These are phyloP conservation scores for Apostichopus leukothele DNA, from an alignment of 53 echinoderm and acorn worm species.

Conservation along the genomic window DNA sequence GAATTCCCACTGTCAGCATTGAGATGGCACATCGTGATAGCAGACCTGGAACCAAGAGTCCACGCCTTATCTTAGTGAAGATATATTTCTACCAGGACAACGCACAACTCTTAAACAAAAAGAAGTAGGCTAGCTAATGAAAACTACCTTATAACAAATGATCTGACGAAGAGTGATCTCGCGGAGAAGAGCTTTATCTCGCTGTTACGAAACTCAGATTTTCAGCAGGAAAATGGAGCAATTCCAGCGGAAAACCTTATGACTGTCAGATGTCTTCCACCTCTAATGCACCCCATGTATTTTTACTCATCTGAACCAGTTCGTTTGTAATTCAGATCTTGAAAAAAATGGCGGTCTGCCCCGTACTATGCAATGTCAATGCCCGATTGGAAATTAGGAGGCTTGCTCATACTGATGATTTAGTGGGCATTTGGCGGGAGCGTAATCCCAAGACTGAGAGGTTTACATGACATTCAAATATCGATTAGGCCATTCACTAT, in stretches of 20 bases:
- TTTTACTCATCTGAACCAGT: too few relatives aligned
- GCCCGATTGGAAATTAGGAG: too few relatives aligned
- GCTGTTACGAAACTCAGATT: background rate
- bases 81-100: background rate
- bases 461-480: too few relatives aligned
- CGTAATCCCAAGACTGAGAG: too few relatives aligned
- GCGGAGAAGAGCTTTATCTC: background rate
- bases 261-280: background rate
- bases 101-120: background rate
- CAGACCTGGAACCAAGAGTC: background rate
- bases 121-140: background rate
- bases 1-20: background rate
- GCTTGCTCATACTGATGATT: too few relatives aligned
- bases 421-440: too few relatives aligned
- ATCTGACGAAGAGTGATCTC: background rate
- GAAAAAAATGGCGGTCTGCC: too few relatives aligned
- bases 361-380: too few relatives aligned
- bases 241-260: background rate
- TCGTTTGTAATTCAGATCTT: too few relatives aligned
- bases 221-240: background rate
- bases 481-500: too few relatives aligned
- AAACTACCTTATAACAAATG: constrained; percentile 2
- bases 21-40: constrained; percentile 1
- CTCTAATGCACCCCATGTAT: too few relatives aligned
- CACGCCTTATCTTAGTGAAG: constrained; percentile 11